Percentiles rank a stretch among this genome's conserved stretches.
phyloP scores from a whole-genome alignment of 2,888 invertebrate species.

The Deilephila elpenor region DNA sequence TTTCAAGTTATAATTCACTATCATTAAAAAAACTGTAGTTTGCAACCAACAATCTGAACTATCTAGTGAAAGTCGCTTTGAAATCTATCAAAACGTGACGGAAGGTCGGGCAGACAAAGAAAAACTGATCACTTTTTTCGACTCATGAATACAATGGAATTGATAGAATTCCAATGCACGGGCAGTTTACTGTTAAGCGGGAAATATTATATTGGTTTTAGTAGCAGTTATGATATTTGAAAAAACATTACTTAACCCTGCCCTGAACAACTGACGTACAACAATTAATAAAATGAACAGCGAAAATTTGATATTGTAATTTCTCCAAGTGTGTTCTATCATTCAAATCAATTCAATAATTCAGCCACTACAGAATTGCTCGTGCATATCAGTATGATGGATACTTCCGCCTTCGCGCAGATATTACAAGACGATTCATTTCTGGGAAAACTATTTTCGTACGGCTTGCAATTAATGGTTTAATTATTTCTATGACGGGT shows the following conservation, averaged over 20 bases:
- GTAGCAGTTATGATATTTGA: not conserved
- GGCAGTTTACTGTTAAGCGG: not conserved
- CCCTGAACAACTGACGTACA: no score
- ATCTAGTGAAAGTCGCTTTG: constrained; percentile 16
- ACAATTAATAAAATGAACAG: no score
- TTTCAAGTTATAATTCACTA: not conserved
- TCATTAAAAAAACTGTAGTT: not conserved
- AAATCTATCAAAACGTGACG: constrained; percentile 13
- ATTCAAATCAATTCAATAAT: no score
- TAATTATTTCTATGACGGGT: constrained; percentile 33
- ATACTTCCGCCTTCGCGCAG: constrained; percentile 6
- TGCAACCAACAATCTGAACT: not conserved
- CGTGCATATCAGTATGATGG: not conserved
- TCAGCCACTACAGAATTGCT: not conserved
- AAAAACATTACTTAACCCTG: no score
- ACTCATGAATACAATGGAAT: not conserved
- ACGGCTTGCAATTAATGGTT: constrained; percentile 29
- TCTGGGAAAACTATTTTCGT: constrained; percentile 26
- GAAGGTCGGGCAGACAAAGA: constrained; percentile 10
- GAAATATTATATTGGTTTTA: not conserved
- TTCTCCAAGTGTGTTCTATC: no score
- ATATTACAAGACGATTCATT: constrained; percentile 16
- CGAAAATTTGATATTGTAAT: no score
- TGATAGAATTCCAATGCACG: not conserved
- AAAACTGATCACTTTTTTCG: not conserved